A percentile compares a stretch with the other conserved stretches of the same genome.
Evolutionary conservation across 2,888 invertebrate species (phyloP).

Genomic region (Epirrhoe alternata): DNA sequence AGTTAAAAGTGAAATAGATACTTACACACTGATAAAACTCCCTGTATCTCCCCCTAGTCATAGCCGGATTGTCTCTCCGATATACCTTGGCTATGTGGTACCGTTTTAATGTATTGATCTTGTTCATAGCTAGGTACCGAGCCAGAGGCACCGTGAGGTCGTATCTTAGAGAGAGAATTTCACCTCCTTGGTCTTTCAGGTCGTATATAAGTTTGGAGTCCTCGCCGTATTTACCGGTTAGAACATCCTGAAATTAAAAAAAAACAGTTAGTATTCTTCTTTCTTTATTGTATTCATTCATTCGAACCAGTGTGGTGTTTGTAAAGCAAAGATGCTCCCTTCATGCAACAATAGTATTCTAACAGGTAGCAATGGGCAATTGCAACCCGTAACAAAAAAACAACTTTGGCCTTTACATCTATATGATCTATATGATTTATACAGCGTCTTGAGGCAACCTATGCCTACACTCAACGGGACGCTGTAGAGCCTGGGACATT

Average conservation of each 20-base stretch:
- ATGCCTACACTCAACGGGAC: no score
- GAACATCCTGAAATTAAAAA: conserved; percentile 98
- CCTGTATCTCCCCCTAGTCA: conserved; percentile 97
- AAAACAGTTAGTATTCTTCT: no score
- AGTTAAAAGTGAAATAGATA: conserved; percentile 47
- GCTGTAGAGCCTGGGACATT: no score
- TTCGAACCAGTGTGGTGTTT: no score
- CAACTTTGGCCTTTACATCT: no score
- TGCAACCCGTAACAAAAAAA: no score
- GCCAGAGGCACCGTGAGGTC: conserved; percentile 99
- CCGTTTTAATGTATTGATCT: conserved; percentile 96
- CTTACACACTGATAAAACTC: conserved; percentile 99
- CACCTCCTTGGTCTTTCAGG: conserved; percentile 99
- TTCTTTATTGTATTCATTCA: no score
- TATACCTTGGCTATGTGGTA: conserved; percentile 99
- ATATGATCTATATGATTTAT: no score
- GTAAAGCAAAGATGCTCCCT: no score
- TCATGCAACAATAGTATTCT: no score
- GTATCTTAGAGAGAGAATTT: conserved; percentile 97
- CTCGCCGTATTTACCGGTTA: conserved; percentile 99
- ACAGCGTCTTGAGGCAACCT: no score
- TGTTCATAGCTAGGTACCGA: conserved; percentile 98
- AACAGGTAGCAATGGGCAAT: no score
- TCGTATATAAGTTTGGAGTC: conserved; percentile 99
- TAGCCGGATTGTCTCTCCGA: conserved; percentile 98